Conservation (phyloP, 2,113 vertebrate species). For the Calonectris borealis region DNA sequence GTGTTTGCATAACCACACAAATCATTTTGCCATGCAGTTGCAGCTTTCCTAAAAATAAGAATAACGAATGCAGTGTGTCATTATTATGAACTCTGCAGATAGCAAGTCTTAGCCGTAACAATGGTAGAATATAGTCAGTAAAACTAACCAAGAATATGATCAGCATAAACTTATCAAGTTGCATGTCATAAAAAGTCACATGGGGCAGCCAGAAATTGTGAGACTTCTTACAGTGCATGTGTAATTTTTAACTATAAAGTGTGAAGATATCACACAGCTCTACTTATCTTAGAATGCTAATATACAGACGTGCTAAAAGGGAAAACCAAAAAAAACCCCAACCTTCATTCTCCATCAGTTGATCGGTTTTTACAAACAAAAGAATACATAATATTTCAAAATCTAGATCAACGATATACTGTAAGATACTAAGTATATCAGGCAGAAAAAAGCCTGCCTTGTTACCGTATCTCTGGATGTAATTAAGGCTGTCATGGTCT, state of each 20-base stretch:
- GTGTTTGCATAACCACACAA: background rate
- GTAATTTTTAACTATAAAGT: background rate
- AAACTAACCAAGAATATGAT: background rate
- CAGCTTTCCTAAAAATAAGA: background rate
- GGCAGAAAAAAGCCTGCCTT: constrained; percentile 18
- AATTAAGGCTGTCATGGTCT: constrained; percentile 36
- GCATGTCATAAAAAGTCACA: background rate
- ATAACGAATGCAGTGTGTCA: background rate
- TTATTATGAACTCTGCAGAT: background rate
- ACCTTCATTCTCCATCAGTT: background rate
- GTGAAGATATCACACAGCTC: background rate
- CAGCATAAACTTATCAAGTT: background rate
- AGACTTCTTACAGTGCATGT: background rate
- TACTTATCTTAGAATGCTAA: background rate
- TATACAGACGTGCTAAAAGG: background rate
- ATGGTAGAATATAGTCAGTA: background rate
- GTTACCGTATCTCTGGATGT: background rate
- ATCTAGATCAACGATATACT: background rate
- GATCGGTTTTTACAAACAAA: background rate
- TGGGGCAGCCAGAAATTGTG: background rate
- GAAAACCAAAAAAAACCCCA: background rate
- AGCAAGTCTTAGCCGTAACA: background rate
- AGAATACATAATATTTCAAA: background rate
- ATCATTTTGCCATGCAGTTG: background rate
- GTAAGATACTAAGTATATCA: background rate